Base-by-base conservation (phyloP, 2,113 vertebrate species). In the Aviceda subcristata region DNA sequence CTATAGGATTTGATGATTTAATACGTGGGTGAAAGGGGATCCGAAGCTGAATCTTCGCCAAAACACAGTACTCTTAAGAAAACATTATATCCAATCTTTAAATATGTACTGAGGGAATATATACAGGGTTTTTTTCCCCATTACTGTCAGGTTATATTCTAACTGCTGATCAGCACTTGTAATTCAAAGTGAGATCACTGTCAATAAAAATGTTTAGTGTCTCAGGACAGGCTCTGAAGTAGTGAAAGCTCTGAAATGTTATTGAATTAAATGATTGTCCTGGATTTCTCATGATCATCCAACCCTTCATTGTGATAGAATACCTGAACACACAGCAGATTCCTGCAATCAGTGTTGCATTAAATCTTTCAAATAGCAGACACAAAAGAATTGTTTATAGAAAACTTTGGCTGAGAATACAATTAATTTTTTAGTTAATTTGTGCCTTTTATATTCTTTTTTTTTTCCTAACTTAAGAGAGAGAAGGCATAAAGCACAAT, bases 371-470 rank as follows among this genome's bases (percentile, higher is more conserved):
- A 67, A 94, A 67, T 27, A 88, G 59, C 63, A 36, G 12, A 78
- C 80, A 90, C 41, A 57, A 56, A 71, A 68, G 20, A 86, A 82
- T 36, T 73, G 15, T 56, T 55, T 84, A 64, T 85, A 93, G 92
- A 97, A 96, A 92, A 91, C 23, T 82, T 66, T 50, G 29, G 4
- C 51, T 87, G 66, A 94, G 72, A 95, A 91, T 95, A 92, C 36
- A 78, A 59, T 81, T 94, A 92, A 89, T 92, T 91, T 8, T 86
- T 92, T 88, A 95, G 36, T 92, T 97, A 92, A 91, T 96, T 96
- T 92, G 48, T 92, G 92, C 18, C 6, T 91, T 86, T 89, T 95
- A 23, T 62, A 39, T 53, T 75, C 6, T 85, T 95, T 82, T 29
- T 82, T 29, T 55, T 71, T 88, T 57, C 72, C 69, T 95, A 94